Evolutionary conservation across 2,113 vertebrate species (phyloP), one percentile per base, ranked within the genome.

Genomic region (Burhinus oedicnemus): DNA sequence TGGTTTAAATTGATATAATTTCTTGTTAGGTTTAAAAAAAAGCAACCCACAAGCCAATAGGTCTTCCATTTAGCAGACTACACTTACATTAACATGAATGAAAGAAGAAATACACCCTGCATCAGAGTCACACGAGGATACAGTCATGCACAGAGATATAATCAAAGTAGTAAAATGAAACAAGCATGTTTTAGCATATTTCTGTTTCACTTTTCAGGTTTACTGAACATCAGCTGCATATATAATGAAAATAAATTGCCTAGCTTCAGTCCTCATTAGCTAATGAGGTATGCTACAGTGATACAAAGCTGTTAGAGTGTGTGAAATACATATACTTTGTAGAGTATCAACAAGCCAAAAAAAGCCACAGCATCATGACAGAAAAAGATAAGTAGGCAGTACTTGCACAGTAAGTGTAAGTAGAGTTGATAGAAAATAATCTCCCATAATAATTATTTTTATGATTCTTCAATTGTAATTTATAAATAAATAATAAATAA

Each of bases 161-260:
- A 96, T 83, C 62, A 78, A 76, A 87, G 61, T 17, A 91, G 68
- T 80, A 80, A 89, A 82, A 62, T 62, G 36, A n/a, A 65, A 85
- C n/a, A 92, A 92, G n/a, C 72, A 71, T 83, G 72, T 70, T 76
- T 49, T 60, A 88, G 68, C 89, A 71, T 80, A 75, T 68, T 96
- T 42, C 69, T 82, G 27, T 65, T 84, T 90, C 49, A 54, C 45
- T 77, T 96, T 71, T 72, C 58, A 82, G 20, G 47, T 44, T 83
- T 61, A 61, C 52, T 70, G 64, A 82, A 17, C 11, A 80, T 65
- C 44, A 85, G 29, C 17, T 52, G 51, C 22, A 36, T 34, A 32
- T 38, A 87, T 62, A 87, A 77, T 32, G 61, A 71, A 80, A 88
- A 89, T 13, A 79, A 75, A 95, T 76, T 75, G 45, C 57, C 57